Percentiles rank a stretch among this genome's conserved stretches.
These are phyloP conservation scores for Gryllus longicercus DNA, from an alignment of 2,888 invertebrate species.

Conservation along the genomic window DNA sequence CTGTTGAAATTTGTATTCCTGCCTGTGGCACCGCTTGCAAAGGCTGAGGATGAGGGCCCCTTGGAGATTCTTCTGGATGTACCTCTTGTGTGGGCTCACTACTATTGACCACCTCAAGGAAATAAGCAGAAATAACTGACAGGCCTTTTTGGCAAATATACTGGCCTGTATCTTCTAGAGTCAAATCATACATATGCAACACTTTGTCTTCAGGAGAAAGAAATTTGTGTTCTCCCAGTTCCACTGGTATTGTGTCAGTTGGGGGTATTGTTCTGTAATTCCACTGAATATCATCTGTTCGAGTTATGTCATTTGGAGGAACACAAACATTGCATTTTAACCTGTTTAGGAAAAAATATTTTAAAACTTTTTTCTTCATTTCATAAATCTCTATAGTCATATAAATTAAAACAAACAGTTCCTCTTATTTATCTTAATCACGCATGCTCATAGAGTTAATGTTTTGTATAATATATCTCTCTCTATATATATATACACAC, in stretches of 20 bases:
- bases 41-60: constrained; percentile 27
- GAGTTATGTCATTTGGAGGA: constrained; percentile 50
- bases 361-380: no score
- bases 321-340: constrained; percentile 54
- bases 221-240: constrained; percentile 47
- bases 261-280: constrained; percentile 40
- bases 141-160: constrained; percentile 56
- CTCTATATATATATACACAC: no score
- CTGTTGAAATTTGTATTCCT: constrained; percentile 51
- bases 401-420: neutral
- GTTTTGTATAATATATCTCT: no score
- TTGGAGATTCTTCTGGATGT: constrained; percentile 39
- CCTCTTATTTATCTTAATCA: neutral
- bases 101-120: constrained; percentile 53
- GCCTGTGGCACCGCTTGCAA: constrained; percentile 45
- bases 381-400: no score
- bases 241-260: constrained; percentile 18
- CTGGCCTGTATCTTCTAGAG: constrained; percentile 50
- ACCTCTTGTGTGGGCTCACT: constrained; percentile 45
- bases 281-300: constrained; percentile 51
- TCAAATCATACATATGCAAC: constrained; percentile 54
- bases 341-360: constrained; percentile 41
- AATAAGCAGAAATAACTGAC: constrained; percentile 48
- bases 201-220: constrained; percentile 49
- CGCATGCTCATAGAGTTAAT: no score